Evolutionary conservation across 1,140 invertebrate genomes (phyloP).

Genomic region (Hydropsyche tenuis): DNA sequence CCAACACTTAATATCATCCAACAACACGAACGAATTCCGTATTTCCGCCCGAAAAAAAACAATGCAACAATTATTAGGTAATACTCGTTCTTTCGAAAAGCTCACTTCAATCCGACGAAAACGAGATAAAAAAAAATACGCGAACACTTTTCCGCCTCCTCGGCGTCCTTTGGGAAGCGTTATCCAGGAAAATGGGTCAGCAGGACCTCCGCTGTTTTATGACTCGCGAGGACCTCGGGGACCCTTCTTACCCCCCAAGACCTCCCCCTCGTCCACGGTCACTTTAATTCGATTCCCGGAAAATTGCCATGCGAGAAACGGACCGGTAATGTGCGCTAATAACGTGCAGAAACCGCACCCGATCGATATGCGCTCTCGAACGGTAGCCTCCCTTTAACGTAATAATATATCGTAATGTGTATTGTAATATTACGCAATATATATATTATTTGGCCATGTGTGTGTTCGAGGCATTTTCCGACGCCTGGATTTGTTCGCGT

Average conservation of each 20-base stretch:
- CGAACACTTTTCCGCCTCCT: not conserved
- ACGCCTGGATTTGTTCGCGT: too few relatives aligned
- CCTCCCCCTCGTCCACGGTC: too few relatives aligned
- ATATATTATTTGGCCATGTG: not conserved
- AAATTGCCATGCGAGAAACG: not conserved
- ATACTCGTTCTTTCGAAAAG: too few relatives aligned
- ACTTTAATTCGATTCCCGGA: not conserved
- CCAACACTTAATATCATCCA: too few relatives aligned
- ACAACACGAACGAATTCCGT: too few relatives aligned
- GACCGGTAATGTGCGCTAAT: not conserved
- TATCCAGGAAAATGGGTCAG: slow-evolving; percentile 13
- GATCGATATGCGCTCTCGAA: slow-evolving; percentile 2
- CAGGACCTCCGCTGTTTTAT: not conserved
- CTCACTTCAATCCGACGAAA: too few relatives aligned
- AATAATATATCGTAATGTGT: too few relatives aligned
- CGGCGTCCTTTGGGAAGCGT: slow-evolving; percentile 7
- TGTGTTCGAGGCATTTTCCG: too few relatives aligned
- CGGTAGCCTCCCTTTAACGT: not conserved
- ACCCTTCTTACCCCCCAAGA: too few relatives aligned
- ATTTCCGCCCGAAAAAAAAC: too few relatives aligned
- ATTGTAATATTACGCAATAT: not conserved
- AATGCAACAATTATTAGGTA: too few relatives aligned
- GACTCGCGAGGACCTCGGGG: not conserved
- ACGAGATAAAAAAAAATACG: too few relatives aligned
- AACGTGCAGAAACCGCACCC: not conserved